These are phyloP conservation scores for Anthophora plumipes DNA, from an alignment of 2,888 invertebrate species.

Conservation along the genomic window DNA sequence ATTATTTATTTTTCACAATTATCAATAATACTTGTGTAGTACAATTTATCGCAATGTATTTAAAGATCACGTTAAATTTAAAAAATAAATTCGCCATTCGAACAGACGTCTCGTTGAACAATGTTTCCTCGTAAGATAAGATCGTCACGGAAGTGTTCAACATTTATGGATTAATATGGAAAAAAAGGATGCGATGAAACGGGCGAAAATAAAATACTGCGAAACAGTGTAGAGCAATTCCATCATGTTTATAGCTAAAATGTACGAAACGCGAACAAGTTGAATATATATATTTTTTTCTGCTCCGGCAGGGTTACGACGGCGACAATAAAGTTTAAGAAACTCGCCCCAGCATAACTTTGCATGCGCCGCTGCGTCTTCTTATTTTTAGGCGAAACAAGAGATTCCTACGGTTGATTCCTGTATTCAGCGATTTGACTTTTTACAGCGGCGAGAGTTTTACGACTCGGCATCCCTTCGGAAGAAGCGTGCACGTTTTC, in stretches of 20 bases:
- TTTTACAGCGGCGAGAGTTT: conserved; percentile 47
- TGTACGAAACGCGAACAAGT: background rate
- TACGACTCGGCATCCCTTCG: conserved; percentile 32
- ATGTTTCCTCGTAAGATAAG: background rate
- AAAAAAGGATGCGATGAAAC: background rate
- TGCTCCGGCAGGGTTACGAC: conserved; percentile 15
- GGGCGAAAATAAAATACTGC: conserved; percentile 2
- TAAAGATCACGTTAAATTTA: no score
- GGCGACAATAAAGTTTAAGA: conserved; percentile 43
- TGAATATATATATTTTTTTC: background rate
- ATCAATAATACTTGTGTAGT: no score
- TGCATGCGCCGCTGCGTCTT: conserved; percentile 19
- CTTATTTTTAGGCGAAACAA: conserved; percentile 30
- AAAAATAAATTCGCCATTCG: background rate
- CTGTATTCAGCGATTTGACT: conserved; percentile 42
- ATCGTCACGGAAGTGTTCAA: background rate
- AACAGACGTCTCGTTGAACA: background rate
- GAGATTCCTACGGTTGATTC: conserved; percentile 44
- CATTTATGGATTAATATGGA: background rate
- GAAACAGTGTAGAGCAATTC: conserved; percentile 6
- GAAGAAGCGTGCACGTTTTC: background rate
- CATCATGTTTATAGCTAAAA: background rate
- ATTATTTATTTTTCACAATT: no score
- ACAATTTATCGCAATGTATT: no score
- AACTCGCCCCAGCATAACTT: conserved; percentile 34